These are phyloP conservation scores for Craseonycteris thonglongyai DNA, from an alignment of 2,113 vertebrate genomes.

Conservation along the genomic window DNA sequence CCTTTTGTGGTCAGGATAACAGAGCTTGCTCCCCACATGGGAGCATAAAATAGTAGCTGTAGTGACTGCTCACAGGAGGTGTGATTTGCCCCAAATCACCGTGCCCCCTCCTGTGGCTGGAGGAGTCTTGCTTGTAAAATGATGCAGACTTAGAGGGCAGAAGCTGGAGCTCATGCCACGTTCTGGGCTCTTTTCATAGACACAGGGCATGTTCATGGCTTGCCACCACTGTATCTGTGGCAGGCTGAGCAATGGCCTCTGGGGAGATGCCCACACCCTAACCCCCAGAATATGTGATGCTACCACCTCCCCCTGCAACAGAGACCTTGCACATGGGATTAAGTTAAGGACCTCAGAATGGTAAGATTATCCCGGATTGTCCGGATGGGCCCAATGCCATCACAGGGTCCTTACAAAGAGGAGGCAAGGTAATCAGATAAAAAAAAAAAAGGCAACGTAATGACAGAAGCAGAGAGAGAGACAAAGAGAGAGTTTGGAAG, in stretches of 20 bases:
- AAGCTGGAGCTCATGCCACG: background rate
- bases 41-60: background rate
- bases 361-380: background rate
- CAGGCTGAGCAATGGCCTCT: background rate
- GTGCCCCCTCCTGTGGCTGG: fast-evolving
- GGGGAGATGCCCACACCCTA: background rate
- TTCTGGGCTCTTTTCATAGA: background rate
- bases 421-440: background rate
- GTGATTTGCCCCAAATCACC: no score
- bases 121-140: no score
- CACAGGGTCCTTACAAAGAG: background rate
- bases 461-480: background rate
- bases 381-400: background rate
- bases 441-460: background rate
- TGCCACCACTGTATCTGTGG: background rate
- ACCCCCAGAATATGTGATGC: fast-evolving
- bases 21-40: background rate
- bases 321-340: background rate
- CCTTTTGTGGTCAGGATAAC: background rate
- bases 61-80: background rate
- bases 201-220: no score
- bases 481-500: no score
- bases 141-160: no score
- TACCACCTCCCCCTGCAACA: background rate
- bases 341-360: background rate